Conservation (phyloP, 1,140 invertebrate species). For the Oedothorax gibbosus region DNA sequence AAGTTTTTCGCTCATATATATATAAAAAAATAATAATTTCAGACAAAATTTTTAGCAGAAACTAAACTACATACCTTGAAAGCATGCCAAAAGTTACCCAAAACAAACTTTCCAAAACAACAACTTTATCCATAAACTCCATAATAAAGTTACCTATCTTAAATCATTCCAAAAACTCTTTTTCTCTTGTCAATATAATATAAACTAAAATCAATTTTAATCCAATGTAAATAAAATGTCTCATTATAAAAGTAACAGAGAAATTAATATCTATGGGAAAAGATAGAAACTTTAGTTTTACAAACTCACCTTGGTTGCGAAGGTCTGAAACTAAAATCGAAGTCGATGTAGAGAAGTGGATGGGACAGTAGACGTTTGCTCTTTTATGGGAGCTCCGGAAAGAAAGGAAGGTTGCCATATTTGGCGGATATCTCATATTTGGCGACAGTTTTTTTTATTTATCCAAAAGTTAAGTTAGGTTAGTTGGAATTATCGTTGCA, state of each 20-base stretch:
- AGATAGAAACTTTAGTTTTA: constrained; percentile 19
- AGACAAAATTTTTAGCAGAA: too few species aligned
- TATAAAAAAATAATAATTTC: too few species aligned
- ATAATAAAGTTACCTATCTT: too few species aligned
- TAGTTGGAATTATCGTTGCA: too few species aligned
- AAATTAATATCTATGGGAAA: background rate
- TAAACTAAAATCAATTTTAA: background rate
- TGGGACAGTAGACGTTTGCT: constrained; percentile 25
- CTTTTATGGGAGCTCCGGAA: constrained; percentile 21
- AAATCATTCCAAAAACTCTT: background rate
- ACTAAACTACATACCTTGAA: too few species aligned
- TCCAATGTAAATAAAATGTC: background rate
- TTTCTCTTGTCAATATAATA: background rate
- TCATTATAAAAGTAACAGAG: background rate
- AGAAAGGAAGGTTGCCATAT: background rate
- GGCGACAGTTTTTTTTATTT: background rate
- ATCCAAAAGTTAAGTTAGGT: too few species aligned
- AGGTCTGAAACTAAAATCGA: constrained; percentile 27
- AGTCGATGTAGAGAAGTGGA: constrained; percentile 24
- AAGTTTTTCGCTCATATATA: too few species aligned
- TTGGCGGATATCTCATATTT: constrained; percentile 9
- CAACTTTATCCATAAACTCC: too few species aligned
- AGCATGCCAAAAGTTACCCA: too few species aligned
- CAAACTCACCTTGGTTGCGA: constrained; percentile 22
- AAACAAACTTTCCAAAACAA: too few species aligned